Evolutionary conservation across 2,113 vertebrate species (phyloP).

Genomic region (Eulacestoma nigropectus): DNA sequence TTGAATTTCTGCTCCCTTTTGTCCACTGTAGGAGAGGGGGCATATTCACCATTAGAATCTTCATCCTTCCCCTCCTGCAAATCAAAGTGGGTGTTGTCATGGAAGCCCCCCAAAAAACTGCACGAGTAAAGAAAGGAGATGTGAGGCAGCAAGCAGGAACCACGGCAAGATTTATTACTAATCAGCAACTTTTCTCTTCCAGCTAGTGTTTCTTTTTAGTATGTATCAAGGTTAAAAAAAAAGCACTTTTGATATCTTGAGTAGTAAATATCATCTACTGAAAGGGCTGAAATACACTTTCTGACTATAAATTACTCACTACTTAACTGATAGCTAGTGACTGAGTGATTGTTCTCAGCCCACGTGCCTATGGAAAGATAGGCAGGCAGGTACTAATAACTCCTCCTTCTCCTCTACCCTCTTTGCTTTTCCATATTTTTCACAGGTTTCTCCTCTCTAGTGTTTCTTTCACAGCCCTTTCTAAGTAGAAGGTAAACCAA

Average conservation of each 20-base stretch:
- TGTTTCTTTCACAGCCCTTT: background rate
- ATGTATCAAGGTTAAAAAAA: accelerated
- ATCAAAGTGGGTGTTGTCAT: background rate
- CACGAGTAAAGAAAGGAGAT: background rate
- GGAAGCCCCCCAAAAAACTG: background rate
- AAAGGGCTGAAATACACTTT: background rate
- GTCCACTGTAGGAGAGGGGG: background rate
- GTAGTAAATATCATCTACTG: background rate
- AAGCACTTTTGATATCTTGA: background rate
- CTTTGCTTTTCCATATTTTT: background rate
- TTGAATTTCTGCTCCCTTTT: background rate
- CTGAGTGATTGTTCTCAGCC: background rate
- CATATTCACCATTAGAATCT: background rate
- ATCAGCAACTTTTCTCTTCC: background rate
- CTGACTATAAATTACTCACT: background rate
- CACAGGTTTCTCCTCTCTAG: background rate
- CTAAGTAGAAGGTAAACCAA: background rate
- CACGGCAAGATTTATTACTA: background rate
- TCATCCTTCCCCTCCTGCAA: background rate
- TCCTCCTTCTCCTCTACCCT: background rate
- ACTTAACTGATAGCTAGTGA: background rate
- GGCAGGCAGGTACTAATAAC: background rate
- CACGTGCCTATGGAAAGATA: too few species aligned
- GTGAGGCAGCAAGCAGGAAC: background rate
- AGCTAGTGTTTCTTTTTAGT: background rate